phyloP scores from a whole-genome alignment of 2,113 vertebrate genomes.

The Campylomormyrus tamandua region DNA sequence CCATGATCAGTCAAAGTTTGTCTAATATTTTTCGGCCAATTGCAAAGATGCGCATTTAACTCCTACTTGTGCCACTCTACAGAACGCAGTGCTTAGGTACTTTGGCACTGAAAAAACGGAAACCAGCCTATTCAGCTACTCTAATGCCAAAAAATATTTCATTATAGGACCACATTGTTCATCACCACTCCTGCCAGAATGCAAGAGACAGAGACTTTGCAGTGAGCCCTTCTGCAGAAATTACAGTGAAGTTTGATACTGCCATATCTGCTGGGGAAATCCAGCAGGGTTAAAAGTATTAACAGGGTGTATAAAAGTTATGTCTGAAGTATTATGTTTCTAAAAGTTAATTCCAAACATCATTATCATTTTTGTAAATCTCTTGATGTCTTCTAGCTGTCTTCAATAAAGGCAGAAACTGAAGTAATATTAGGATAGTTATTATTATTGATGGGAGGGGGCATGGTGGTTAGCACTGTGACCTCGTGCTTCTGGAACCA shows the following conservation, averaged over 20 bases:
- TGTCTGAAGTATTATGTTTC: not conserved
- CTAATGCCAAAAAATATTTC: not conserved
- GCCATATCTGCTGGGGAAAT: not conserved
- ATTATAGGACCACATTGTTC: not conserved
- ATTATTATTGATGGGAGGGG: not conserved
- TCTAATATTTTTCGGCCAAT: not conserved
- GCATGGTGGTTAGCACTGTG: too few species aligned
- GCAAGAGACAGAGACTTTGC: not conserved
- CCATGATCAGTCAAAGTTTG: not conserved
- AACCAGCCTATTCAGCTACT: not conserved
- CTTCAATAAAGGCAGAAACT: not conserved
- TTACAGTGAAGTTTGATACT: not conserved
- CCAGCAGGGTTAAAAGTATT: not conserved
- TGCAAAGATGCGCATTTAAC: not conserved
- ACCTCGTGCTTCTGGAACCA: too few species aligned
- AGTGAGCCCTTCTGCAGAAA: not conserved
- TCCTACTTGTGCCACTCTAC: not conserved
- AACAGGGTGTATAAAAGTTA: not conserved
- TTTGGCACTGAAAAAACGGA: not conserved
- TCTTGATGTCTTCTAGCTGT: not conserved
- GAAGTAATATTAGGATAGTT: not conserved
- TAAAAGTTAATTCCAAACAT: not conserved
- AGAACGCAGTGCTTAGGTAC: not conserved
- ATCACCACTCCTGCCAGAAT: not conserved
- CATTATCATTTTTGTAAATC: not conserved